A percentile compares a stretch with the other conserved stretches of the same genome.
Evolutionary conservation across 2,888 invertebrate species (phyloP).

Genomic region (Hecatera dysodea): DNA sequence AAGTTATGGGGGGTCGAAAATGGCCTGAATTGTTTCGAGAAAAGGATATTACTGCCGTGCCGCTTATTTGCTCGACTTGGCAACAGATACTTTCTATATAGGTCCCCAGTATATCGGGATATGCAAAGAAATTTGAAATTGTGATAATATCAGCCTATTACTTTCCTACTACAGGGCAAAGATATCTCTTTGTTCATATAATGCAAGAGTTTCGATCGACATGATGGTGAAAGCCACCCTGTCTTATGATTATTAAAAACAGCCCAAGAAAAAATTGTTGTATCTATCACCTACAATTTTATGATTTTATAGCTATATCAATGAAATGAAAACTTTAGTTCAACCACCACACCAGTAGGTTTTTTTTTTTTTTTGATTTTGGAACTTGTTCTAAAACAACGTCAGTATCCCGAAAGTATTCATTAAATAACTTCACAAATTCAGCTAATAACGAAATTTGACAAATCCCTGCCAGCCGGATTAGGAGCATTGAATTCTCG

Average conservation of each 20-base stretch:
- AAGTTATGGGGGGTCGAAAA: no score
- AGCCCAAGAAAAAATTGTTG: neutral
- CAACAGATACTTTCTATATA: neutral
- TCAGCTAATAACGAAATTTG: slow-evolving; percentile 70
- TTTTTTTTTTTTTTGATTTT: neutral
- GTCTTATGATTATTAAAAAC: neutral
- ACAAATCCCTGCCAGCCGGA: slow-evolving; percentile 69
- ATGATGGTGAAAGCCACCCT: neutral
- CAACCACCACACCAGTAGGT: no score
- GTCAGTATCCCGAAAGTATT: slow-evolving; percentile 32
- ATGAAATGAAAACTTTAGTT: neutral
- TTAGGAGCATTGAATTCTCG: slow-evolving; percentile 70
- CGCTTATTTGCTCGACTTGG: no score
- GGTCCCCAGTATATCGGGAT: neutral
- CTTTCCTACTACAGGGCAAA: neutral
- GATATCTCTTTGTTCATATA: neutral
- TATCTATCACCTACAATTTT: neutral
- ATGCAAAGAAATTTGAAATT: neutral
- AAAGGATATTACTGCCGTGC: no score
- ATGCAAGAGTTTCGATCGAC: no score
- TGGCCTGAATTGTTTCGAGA: no score
- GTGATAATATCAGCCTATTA: neutral
- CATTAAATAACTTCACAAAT: slow-evolving; percentile 66
- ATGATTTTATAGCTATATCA: neutral
- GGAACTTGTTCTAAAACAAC: slow-evolving; percentile 2